Conservation (phyloP, 2,888 invertebrate species). For the Sthenelais limicola region DNA sequence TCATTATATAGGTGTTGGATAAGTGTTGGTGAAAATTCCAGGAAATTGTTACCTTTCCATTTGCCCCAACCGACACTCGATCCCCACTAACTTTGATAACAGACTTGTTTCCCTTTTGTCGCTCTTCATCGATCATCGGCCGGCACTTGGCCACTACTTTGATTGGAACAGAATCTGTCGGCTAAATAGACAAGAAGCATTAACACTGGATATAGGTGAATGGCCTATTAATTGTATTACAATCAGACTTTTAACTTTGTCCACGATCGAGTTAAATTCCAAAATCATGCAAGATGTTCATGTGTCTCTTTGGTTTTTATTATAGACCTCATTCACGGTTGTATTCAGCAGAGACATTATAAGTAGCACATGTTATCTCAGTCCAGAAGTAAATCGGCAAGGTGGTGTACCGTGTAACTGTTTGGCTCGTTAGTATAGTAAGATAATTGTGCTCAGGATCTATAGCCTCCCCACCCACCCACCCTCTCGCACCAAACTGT, state of each 20-base stretch:
- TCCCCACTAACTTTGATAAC: constrained; percentile 59
- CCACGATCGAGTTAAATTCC: too few species aligned
- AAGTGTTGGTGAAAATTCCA: too few species aligned
- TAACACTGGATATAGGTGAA: too few species aligned
- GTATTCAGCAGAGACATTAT: not conserved
- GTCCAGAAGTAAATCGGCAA: too few species aligned
- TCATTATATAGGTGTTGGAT: too few species aligned
- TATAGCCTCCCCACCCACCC: too few species aligned
- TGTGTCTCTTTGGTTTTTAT: not conserved
- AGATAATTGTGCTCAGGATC: too few species aligned
- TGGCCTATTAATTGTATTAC: too few species aligned
- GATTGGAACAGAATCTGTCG: constrained; percentile 49
- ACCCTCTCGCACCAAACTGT: too few species aligned
- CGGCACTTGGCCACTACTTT: constrained; percentile 61
- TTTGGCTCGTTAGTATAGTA: too few species aligned
- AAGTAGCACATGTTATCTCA: not conserved
- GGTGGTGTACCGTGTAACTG: too few species aligned
- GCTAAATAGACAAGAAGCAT: constrained; percentile 42
- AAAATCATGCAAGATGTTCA: not conserved
- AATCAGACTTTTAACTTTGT: too few species aligned
- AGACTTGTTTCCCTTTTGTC: constrained; percentile 57
- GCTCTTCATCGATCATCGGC: constrained; percentile 60
- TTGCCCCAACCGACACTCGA: constrained; percentile 57
- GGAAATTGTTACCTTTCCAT: constrained; percentile 66
- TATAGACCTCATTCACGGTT: not conserved